Evolutionary conservation across 2,113 vertebrate genomes (phyloP).

Genomic region (Lepus americanus): DNA sequence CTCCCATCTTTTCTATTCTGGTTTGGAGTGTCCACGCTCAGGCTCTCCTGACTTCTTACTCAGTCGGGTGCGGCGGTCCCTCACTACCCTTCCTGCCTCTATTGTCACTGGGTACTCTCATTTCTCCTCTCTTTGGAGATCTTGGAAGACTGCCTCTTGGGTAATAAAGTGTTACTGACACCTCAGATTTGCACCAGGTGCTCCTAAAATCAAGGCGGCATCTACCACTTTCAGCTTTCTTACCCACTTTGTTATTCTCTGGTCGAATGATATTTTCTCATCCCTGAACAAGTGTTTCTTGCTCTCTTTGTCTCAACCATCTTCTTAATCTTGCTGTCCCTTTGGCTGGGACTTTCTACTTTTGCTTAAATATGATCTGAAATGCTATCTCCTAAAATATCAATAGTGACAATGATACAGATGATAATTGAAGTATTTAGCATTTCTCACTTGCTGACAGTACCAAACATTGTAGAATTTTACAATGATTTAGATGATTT

Average conservation of each 20-base stretch:
- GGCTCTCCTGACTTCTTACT: neutral
- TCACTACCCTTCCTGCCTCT: neutral
- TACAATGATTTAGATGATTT: neutral
- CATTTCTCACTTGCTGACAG: neutral
- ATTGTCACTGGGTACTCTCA: neutral
- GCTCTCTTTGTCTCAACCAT: neutral
- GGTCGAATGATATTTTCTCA: neutral
- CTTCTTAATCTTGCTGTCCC: neutral
- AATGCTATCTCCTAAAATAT: neutral
- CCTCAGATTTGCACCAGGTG: neutral
- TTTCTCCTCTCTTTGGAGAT: neutral
- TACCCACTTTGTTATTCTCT: neutral
- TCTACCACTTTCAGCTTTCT: neutral
- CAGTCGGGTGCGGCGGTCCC: neutral
- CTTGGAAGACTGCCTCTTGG: neutral
- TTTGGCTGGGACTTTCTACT: conserved; percentile 4
- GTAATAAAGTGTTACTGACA: neutral
- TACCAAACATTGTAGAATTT: neutral
- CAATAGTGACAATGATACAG: neutral
- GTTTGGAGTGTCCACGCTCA: neutral
- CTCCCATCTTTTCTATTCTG: neutral
- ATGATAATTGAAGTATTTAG: neutral
- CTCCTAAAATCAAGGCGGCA: neutral
- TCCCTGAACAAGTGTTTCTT: neutral
- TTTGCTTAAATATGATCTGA: neutral